These are phyloP conservation scores for Drosophila picticornis DNA, from an alignment of 2,888 invertebrate genomes.

Conservation along the genomic window DNA sequence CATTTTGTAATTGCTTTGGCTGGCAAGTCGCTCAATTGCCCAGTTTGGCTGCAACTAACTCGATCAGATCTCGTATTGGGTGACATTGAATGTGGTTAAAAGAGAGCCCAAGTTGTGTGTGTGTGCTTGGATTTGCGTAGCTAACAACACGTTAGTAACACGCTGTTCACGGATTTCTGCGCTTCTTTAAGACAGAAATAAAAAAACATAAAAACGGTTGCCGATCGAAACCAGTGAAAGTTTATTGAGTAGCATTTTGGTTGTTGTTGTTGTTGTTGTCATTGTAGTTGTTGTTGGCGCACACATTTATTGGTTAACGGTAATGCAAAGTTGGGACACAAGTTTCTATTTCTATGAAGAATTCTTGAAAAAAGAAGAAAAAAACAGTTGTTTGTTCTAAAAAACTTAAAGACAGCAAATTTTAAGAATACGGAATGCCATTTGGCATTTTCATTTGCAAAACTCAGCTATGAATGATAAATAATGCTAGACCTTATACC, in stretches of 20 bases:
- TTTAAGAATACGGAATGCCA: conserved; percentile 5
- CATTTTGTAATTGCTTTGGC: conserved; percentile 70
- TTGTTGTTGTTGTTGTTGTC: not conserved
- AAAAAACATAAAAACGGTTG: conserved; percentile 15
- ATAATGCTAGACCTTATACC: not conserved
- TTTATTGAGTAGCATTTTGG: conserved; percentile 64
- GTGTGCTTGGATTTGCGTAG: conserved; percentile 40
- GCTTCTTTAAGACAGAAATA: conserved; percentile 18
- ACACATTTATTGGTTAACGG: conserved; percentile 44
- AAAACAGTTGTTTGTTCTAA: conserved; percentile 35
- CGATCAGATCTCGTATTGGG: not conserved
- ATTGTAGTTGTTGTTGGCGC: not conserved
- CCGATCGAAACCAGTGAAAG: conserved; percentile 77
- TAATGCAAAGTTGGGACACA: conserved; percentile 28
- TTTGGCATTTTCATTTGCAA: not conserved
- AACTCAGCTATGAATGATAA: not conserved
- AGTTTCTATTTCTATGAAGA: conserved; percentile 47
- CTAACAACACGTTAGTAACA: conserved; percentile 14
- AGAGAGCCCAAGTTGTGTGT: conserved; percentile 22
- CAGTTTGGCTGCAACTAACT: conserved; percentile 31
- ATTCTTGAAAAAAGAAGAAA: conserved; percentile 21
- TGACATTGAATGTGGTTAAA: conserved; percentile 14
- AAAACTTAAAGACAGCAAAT: conserved; percentile 9
- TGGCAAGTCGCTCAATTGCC: conserved; percentile 42
- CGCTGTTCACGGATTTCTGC: conserved; percentile 22